Evolutionary conservation across 2,797 vertebrate genomes (phyloP).

Genomic region (Pygocentrus nattereri): DNA sequence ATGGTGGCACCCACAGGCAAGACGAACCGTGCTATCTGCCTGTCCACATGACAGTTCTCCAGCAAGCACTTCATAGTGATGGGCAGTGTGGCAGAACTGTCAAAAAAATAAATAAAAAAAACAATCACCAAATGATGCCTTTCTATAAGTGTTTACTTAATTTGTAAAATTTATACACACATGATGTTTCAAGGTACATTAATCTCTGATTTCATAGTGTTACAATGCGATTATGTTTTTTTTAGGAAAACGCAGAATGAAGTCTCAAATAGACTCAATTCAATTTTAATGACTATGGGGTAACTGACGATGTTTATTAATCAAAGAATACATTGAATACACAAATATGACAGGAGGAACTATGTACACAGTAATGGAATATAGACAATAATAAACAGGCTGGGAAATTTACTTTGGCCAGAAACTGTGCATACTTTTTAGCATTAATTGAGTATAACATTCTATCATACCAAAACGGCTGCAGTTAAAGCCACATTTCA

Average conservation of each 20-base stretch:
- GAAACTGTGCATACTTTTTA: neutral
- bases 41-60: conserved; percentile 88
- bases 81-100: conserved; percentile 89
- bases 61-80: conserved; percentile 93
- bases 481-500: neutral
- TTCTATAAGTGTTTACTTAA: neutral
- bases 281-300: too few species aligned
- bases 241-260: too few species aligned
- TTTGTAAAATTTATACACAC: neutral
- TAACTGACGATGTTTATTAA: too few species aligned
- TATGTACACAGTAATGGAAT: too few species aligned
- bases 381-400: neutral
- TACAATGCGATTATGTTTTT: too few species aligned
- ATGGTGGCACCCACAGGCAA: conserved; percentile 90
- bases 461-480: neutral
- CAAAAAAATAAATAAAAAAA: conserved; percentile 11
- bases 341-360: too few species aligned
- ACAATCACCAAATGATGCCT: neutral
- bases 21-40: conserved; percentile 88
- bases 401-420: neutral
- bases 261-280: too few species aligned
- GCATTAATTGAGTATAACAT: neutral
- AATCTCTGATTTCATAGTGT: too few species aligned
- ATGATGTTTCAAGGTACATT: neutral
- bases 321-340: too few species aligned